Conservation (phyloP, 2,113 vertebrate genomes). For the Brachypteracias leptosomus region DNA sequence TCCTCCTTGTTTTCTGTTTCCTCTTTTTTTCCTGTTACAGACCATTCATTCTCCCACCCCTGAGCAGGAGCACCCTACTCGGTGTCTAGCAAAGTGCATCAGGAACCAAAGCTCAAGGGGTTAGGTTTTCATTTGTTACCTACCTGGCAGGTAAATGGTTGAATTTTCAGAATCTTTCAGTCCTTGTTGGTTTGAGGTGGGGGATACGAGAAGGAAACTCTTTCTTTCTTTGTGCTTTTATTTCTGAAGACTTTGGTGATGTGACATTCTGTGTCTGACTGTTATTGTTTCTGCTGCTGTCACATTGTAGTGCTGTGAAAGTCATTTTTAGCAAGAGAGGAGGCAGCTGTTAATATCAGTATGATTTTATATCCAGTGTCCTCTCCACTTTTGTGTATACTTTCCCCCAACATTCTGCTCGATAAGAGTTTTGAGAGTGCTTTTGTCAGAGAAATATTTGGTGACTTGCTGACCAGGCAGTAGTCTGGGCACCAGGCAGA, state of each 20-base stretch:
- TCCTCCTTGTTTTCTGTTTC: not conserved
- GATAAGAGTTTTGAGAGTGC: not conserved
- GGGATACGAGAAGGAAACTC: not conserved
- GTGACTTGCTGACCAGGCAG: not conserved
- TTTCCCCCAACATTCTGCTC: not conserved
- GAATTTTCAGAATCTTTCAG: not conserved
- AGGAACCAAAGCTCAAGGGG: not conserved
- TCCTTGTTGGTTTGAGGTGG: not conserved
- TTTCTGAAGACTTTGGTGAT: not conserved
- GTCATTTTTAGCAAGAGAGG: not conserved
- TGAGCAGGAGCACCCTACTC: not conserved
- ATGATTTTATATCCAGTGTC: not conserved
- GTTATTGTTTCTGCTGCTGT: not conserved
- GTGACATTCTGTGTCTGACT: not conserved
- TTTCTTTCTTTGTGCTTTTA: not conserved
- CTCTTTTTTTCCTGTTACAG: not conserved
- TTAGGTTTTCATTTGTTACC: not conserved
- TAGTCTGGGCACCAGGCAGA: not conserved
- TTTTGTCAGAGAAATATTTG: not conserved
- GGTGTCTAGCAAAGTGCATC: not conserved
- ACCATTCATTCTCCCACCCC: not conserved
- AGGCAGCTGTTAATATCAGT: not conserved
- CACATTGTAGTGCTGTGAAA: not conserved
- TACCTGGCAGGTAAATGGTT: not conserved
- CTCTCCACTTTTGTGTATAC: not conserved